These are phyloP conservation scores for Chiridota heheva DNA, from an alignment of 35 echinoderm and acorn worm species.

Conservation along the genomic window DNA sequence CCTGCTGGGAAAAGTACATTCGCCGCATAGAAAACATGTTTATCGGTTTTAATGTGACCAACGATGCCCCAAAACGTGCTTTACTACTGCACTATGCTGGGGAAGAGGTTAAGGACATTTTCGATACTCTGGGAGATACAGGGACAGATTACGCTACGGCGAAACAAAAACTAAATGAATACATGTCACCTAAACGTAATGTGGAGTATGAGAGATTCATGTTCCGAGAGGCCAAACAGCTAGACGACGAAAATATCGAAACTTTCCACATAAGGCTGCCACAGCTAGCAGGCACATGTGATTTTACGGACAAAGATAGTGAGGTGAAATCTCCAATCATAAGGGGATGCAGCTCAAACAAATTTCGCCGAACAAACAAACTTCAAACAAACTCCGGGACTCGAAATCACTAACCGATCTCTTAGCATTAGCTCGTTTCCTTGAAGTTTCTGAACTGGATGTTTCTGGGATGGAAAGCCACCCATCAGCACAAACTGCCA, in stretches of 20 bases:
- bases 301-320: constrained; percentile 17
- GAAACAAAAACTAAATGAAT: constrained; percentile 35
- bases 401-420: not conserved
- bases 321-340: constrained; percentile 44
- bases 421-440: not conserved
- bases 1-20: constrained; percentile 60
- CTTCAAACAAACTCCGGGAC: too few species aligned
- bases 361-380: constrained; percentile 11
- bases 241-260: constrained; percentile 26
- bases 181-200: constrained; percentile 55
- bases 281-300: constrained; percentile 16
- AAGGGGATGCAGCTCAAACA: constrained; percentile 3
- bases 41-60: constrained; percentile 27
- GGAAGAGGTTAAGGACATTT: constrained; percentile 59
- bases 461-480: constrained; percentile 28
- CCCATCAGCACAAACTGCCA: not conserved
- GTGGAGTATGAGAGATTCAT: constrained; percentile 59
- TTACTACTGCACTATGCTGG: constrained; percentile 55
- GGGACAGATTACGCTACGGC: constrained; percentile 46
- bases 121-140: constrained; percentile 63
- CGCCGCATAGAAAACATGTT: constrained; percentile 57
- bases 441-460: constrained; percentile 36
- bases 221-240: constrained; percentile 34
- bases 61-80: constrained; percentile 45
- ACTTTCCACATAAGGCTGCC: constrained; percentile 34